Evolutionary conservation across 2,888 invertebrate genomes (phyloP), one percentile per base, ranked within the genome.

Genomic region (Protodeltote pygarga): DNA sequence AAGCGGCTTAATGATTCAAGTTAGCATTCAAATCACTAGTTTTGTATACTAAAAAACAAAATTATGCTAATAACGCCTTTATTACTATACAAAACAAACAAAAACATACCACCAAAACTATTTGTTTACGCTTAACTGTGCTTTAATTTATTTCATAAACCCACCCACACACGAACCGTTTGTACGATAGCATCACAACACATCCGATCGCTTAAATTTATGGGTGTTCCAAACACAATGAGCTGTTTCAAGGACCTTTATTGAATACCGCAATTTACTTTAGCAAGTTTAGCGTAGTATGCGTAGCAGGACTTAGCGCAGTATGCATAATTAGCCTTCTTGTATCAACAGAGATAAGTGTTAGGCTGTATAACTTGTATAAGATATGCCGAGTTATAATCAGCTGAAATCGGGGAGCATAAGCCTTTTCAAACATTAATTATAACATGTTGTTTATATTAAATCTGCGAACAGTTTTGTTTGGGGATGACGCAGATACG

Each of bases 241-340:
- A 69, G 55, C 65, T 58, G 68, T 63, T 71, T 65, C 57, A 63
- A 60, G 58, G 46, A 46, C 40, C 61, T 50, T 50, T 41, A 65
- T 65, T 68, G 40, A 60, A 48, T 48, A 33, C 46, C 33, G 20
- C 21, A 61, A 59, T 63, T 38, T 58, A 60, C 46, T 34, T 48
- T 49, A 40, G 31, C 23, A 48, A 63, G 46, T 49, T 58, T 57
- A 47, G n/a, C n/a, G n/a, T n/a, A n/a, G n/a, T n/a, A n/a, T n/a
- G n/a, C 54, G 46, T 49, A 49, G n/a, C 33, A 48, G 46, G 38
- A 55, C 25, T 54, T 28, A 39, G 49, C n/a, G n/a, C 51, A 58
- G 44, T 68, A 70, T 65, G 48, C 62, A 52, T 70, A 64, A 72
- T 69, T 58, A 66, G 60, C 48, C 53, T 44, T 37, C 50, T 46